These are phyloP conservation scores for Sympetrum striolatum DNA, from an alignment of 2,888 invertebrate genomes.

Conservation along the genomic window DNA sequence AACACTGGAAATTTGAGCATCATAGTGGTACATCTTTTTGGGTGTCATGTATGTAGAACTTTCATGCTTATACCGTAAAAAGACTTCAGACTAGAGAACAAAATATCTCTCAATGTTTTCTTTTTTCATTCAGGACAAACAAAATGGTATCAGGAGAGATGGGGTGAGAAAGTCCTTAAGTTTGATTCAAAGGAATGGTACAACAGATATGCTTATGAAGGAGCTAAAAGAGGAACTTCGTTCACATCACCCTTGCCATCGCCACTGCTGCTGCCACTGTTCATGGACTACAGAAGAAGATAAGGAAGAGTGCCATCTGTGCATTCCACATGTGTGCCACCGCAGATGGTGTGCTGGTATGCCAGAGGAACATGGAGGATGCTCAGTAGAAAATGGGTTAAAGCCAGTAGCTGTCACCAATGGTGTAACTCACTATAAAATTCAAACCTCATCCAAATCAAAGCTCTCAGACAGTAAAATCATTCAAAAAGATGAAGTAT, in stretches of 20 bases:
- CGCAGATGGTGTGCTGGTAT: slow-evolving; percentile 11
- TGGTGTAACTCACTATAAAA: neutral
- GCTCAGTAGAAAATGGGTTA: neutral
- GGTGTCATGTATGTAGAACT: slow-evolving; percentile 51
- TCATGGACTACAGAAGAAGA: neutral
- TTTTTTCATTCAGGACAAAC: neutral
- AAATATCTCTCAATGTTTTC: neutral
- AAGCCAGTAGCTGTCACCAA: neutral
- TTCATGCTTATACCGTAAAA: neutral
- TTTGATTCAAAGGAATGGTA: slow-evolving; percentile 21
- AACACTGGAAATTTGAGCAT: slow-evolving; percentile 87
- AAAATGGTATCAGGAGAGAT: neutral
- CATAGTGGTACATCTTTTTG: slow-evolving; percentile 79
- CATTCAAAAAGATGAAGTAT: neutral
- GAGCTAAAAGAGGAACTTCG: slow-evolving; percentile 9
- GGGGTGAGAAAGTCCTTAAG: neutral
- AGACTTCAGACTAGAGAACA: neutral
- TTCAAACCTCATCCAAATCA: neutral
- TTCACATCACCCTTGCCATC: neutral
- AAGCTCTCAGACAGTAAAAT: neutral
- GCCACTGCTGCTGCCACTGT: slow-evolving; percentile 17
- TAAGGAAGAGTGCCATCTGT: neutral
- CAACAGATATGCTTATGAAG: slow-evolving; percentile 15
- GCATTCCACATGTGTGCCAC: slow-evolving; percentile 15
- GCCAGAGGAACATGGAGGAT: neutral